Base-by-base conservation (phyloP, 64 coral and sea anemone genomes). In the Actinia tenebrosa region DNA sequence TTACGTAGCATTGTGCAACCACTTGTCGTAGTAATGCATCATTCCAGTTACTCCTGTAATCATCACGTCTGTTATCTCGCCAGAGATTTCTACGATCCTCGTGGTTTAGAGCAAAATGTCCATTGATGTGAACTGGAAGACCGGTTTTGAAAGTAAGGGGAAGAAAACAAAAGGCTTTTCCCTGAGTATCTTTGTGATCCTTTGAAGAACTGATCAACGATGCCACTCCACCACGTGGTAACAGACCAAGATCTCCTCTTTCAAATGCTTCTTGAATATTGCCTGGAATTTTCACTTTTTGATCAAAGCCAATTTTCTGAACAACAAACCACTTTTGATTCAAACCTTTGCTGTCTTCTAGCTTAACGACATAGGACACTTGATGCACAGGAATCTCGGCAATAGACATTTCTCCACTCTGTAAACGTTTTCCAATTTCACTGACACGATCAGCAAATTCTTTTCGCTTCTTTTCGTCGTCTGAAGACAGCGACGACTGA, bases 71-170 rank as follows among this genome's bases (percentile, higher is more conserved):
- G n/a, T n/a, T n/a, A 64, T 86, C 62, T 69, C 50, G 44, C 95
- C 92, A 98, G 42, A 98, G 71, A 17, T 50, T 87, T 80, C 96
- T 71, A 45, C 96, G 71, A 19, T 87, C 89, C 66, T 94, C 93
- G 46, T 98, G 94, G 20, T 96, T 90, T 18, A 98, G 13, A 62
- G 96, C 96, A 88, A 98, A 98, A 81, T 98, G 96, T 4, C 96
- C 96, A 89, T 98, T 98, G 11, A 98, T 86, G 46, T 90, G 91
- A 56, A 92, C 88, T 46, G 96, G 96, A 45, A 98, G 88, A 4
- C 71, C 56, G 10, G 93, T 95, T 60, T 78, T 25, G 45, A 84
- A 23, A 53, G 96, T 90, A 18, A 98, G 88, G 2, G 96, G 96
- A 82, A 98, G 96, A 25, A 98, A 94, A 17, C 96, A 98, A 71